Evolutionary conservation across 2,797 vertebrate species (phyloP).

Genomic region (Philypnodon macrostomus): DNA sequence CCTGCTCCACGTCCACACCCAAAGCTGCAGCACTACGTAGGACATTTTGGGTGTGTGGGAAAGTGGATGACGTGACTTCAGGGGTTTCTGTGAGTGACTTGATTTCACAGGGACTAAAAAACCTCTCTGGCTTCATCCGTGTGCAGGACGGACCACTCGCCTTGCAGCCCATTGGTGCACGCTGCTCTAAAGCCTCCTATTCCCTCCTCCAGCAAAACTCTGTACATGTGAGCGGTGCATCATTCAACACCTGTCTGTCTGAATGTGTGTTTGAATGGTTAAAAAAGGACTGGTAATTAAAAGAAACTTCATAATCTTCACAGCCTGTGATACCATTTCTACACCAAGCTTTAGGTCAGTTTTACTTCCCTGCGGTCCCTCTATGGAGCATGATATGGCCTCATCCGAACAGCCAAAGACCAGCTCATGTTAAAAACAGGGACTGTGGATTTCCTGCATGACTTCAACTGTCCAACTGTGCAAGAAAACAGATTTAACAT

Average conservation of each 20-base stretch:
- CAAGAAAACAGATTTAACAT: constrained; percentile 51
- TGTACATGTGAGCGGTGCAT: constrained; percentile 67
- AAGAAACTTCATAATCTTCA: constrained; percentile 15
- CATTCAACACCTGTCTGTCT: constrained; percentile 45
- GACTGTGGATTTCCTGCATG: constrained; percentile 59
- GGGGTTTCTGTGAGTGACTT: constrained; percentile 46
- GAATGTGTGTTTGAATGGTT: constrained; percentile 25
- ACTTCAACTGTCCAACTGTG: constrained; percentile 54
- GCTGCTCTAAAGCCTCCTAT: constrained; percentile 68
- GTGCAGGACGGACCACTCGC: constrained; percentile 61
- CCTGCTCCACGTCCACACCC: constrained; percentile 51
- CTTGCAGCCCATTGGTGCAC: constrained; percentile 57
- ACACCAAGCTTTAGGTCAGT: constrained; percentile 21
- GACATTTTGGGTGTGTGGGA: constrained; percentile 46
- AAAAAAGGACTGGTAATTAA: constrained; percentile 33
- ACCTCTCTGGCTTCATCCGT: constrained; percentile 51
- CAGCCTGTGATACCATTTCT: constrained; percentile 30
- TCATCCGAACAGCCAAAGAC: constrained; percentile 35
- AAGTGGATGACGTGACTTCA: constrained; percentile 49
- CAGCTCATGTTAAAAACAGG: constrained; percentile 39
- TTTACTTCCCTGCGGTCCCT: constrained; percentile 16
- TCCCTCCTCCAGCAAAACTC: constrained; percentile 69
- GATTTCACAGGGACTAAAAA: constrained; percentile 59
- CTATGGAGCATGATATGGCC: constrained; percentile 40
- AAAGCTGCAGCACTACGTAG: constrained; percentile 53